Base-by-base conservation (phyloP, 2,113 vertebrate species). In the Verasper variegatus region DNA sequence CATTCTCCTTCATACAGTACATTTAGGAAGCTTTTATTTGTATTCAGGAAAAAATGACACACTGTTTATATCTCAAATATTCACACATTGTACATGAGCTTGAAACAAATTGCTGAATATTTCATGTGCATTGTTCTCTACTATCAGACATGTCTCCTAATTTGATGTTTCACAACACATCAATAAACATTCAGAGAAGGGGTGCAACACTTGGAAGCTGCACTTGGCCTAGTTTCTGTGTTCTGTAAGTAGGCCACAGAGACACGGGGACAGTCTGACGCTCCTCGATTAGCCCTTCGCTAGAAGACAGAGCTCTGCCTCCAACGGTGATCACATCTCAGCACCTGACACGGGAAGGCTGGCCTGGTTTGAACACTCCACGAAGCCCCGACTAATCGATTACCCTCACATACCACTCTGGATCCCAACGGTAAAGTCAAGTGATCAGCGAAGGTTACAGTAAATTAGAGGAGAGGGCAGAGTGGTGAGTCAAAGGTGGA, bases 231-330 rank as follows among this genome's bases (percentile, higher is more conserved):
- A 90, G 84, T 90, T 92, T 90, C 24, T 59, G 69, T 42, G 40
- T 13, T 78, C 78, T 79, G 35, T 79, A 92, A 91, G 89, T 92
- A 92, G 92, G 91, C 85, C 91, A 91, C 58, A 59, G 82, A 85
- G 77, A 83, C 57, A 45, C 14, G 61, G 59, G n/a, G n/a, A n/a
- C 78, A 71, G 84, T 80, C 86, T 89, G 86, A 79, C 55, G 54
- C 75, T 62, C 84, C 59, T 71, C 85, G 86, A 92, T 88, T 78
- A 84, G 87, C 81, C 82, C 65, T n/a, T 65, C 24, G 78, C 73
- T 79, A 52, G 67, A 56, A 85, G 85, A 88, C 82, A 85, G 42
- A 27, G 60, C 79, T 89, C 76, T 65, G 84, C 85, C 42, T 88
- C 89, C 81, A 78, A 84, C 85, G 78, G 86, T 70, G 86, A 90